Percentiles rank a stretch among this genome's conserved stretches.
Evolutionary conservation across 1,140 invertebrate species (phyloP).

Genomic region (Anagrus nilaparvatae): DNA sequence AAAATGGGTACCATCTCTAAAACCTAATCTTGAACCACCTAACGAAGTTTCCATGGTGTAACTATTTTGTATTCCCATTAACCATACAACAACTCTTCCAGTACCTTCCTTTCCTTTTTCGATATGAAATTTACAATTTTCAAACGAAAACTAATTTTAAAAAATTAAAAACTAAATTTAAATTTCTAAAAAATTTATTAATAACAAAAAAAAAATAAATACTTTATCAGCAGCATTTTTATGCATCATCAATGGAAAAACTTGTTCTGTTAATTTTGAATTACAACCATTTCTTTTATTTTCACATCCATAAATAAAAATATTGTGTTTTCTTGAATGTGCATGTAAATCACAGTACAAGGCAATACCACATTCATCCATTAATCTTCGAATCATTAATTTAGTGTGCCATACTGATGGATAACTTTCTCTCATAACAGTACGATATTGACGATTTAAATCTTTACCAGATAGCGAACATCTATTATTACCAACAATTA

Average conservation of each 20-base stretch:
- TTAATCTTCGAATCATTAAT: conserved; percentile 71
- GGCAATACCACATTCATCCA: conserved; percentile 84
- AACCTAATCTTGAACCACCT: conserved; percentile 72
- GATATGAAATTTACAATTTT: conserved; percentile 87
- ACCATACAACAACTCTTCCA: conserved; percentile 85
- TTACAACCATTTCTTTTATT: conserved; percentile 61
- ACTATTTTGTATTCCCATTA: conserved; percentile 86
- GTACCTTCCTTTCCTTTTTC: conserved; percentile 90
- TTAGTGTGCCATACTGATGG: conserved; percentile 92
- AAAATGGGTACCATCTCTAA: conserved; percentile 79
- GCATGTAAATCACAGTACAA: conserved; percentile 94
- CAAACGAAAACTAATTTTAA: conserved; percentile 77
- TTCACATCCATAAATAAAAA: conserved; percentile 95
- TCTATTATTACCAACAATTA: conserved; percentile 86
- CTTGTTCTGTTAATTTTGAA: conserved; percentile 73
- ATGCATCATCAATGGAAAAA: conserved; percentile 85
- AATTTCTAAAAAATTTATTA: neutral
- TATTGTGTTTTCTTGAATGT: conserved; percentile 87
- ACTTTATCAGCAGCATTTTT: conserved; percentile 90
- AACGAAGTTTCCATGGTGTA: conserved; percentile 93
- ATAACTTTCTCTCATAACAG: conserved; percentile 78
- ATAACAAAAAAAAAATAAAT: conserved; percentile 9
- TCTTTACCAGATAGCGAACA: conserved; percentile 82
- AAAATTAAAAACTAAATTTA: neutral
- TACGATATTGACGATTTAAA: conserved; percentile 80